These are phyloP conservation scores for Sciurus carolinensis DNA, from an alignment of 2,797 vertebrate genomes.

Conservation along the genomic window DNA sequence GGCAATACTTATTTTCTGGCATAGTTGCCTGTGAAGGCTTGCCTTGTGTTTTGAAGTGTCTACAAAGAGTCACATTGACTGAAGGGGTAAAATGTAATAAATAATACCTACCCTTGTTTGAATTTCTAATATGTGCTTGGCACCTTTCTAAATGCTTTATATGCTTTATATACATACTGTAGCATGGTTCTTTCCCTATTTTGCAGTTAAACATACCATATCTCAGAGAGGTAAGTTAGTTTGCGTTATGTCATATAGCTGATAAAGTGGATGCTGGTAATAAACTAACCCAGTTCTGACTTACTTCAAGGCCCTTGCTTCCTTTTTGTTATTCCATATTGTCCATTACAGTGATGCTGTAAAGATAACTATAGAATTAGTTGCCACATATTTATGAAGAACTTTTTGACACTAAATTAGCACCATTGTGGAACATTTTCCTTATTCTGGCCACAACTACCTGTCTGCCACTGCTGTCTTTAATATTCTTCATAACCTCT, in stretches of 20 bases:
- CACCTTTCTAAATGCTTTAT: constrained; percentile 43
- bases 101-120: constrained; percentile 3
- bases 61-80: background rate
- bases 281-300: background rate
- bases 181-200: background rate
- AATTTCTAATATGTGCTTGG: background rate
- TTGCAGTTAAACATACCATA: background rate
- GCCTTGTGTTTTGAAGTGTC: background rate
- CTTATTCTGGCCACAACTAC: constrained; percentile 1
- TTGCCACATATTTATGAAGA: constrained; percentile 59
- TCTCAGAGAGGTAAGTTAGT: constrained; percentile 57
- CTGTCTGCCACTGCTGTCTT: constrained; percentile 10
- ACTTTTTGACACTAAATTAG: constrained; percentile 59
- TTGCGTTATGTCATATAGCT: background rate
- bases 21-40: constrained; percentile 34
- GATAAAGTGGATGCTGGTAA: constrained; percentile 12
- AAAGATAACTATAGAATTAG: constrained; percentile 5
- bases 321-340: background rate
- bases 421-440: constrained; percentile 42
- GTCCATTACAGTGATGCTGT: background rate
- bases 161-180: background rate
- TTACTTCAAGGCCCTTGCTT: background rate
- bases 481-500: constrained; percentile 53
- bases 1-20: constrained; percentile 34
- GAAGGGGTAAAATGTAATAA: constrained; percentile 9